Evolutionary conservation across 2,797 vertebrate species (phyloP).

Genomic region (Bovichtus variegatus): DNA sequence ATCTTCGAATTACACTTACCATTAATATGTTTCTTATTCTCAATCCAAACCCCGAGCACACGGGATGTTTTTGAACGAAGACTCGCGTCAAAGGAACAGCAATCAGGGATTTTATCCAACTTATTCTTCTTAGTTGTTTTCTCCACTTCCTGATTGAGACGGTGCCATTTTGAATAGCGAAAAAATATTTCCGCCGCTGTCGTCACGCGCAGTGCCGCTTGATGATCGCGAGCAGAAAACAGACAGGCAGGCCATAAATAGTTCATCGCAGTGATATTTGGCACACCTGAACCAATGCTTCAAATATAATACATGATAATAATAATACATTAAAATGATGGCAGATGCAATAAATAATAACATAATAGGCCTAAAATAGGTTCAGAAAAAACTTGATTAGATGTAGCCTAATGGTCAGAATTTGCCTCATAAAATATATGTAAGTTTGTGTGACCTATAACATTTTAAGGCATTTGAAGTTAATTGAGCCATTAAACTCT

Average conservation of each 20-base stretch:
- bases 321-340: background rate
- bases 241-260: constrained; percentile 46
- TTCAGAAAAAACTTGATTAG: background rate
- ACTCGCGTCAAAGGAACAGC: constrained; percentile 56
- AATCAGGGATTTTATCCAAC: constrained; percentile 77
- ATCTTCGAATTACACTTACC: constrained; percentile 71
- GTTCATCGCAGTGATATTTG: constrained; percentile 11
- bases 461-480: background rate
- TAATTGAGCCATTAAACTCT: background rate
- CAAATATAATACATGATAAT: background rate
- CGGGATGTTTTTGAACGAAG: constrained; percentile 29
- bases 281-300: background rate
- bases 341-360: background rate
- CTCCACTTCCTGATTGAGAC: constrained; percentile 84
- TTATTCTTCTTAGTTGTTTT: constrained; percentile 81
- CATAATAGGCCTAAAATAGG: background rate
- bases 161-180: constrained; percentile 87
- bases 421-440: background rate
- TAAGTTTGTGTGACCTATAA: background rate
- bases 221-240: constrained; percentile 43
- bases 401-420: background rate
- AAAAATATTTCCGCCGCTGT: constrained; percentile 84
- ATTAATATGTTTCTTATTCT: constrained; percentile 43
- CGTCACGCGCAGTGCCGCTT: constrained; percentile 70
- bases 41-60: constrained; percentile 53